Base-by-base conservation (phyloP, 23 tunicate species). In the Halocynthia aurantium region DNA sequence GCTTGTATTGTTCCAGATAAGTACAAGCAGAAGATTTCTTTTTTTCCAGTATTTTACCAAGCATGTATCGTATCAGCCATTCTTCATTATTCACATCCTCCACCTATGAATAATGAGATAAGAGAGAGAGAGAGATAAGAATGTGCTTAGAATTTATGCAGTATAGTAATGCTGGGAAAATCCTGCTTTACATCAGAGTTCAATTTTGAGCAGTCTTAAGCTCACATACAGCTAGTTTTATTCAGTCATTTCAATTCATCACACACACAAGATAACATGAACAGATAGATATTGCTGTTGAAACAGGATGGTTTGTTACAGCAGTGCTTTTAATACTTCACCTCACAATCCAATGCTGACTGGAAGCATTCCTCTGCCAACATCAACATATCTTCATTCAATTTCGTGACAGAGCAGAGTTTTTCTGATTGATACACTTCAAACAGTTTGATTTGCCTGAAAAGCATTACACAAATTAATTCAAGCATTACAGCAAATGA, bases 61-160 rank as follows among this genome's bases (percentile, higher is more conserved):
- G 78, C 99, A 96, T 96, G 83, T 96, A 96, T 9, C 79, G 58
- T 7, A 85, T 66, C 65, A 96, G 72, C 99, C 99, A 96, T 64
- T 90, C 99, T 67, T 96, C 99, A 6, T 85, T 90, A 78, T 81
- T 76, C 0, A 91, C 58, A 6, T 91, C 90, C 13, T 91, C 97
- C 15, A 64, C 44, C 44, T 31, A 31, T 31, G 44, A 31, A 31
- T 31, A 4, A 31, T 31, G 44, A n/a, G n/a, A n/a, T n/a, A n/a
- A n/a, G n/a, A n/a, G n/a, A n/a, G n/a, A n/a, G n/a, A n/a, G 44
- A 31, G 44, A 31, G 44, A 31, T 31, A 31, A 31, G 44, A 31
- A 31, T 31, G 44, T 31, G 44, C 44, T 31, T 31, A 31, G 44
- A 31, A 31, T 31, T 31, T 31, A 31, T 31, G 44, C 44, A 31